phyloP scores from a whole-genome alignment of 2,113 vertebrate species.

The Brachypodius melanocephalos region DNA sequence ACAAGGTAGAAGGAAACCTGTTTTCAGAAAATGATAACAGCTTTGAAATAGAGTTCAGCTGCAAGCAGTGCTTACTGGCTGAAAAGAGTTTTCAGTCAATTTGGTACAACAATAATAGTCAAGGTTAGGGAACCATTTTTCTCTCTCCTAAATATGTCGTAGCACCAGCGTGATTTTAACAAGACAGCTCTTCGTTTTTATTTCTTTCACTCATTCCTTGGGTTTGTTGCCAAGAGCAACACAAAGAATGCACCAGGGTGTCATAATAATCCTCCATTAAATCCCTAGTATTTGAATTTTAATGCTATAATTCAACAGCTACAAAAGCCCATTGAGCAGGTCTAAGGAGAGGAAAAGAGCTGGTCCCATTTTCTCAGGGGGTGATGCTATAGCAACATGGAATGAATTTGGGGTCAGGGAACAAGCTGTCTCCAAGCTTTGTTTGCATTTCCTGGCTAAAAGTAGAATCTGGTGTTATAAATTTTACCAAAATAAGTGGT shows the following conservation, averaged over 20 bases:
- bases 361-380: constrained; percentile 78
- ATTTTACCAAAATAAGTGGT: constrained; percentile 72
- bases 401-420: constrained; percentile 82
- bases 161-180: constrained; percentile 43
- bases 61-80: not conserved
- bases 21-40: constrained; percentile 37
- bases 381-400: constrained; percentile 84
- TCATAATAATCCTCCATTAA: constrained; percentile 87
- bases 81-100: constrained; percentile 6
- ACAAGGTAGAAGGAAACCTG: constrained; percentile 25
- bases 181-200: constrained; percentile 50
- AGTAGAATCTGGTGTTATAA: constrained; percentile 73
- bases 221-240: constrained; percentile 75
- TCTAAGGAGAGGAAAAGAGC: constrained; percentile 74
- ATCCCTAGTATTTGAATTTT: constrained; percentile 83
- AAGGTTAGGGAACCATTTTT: constrained; percentile 44
- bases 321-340: constrained; percentile 82
- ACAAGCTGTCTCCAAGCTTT: constrained; percentile 78
- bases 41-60: constrained; percentile 31
- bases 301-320: constrained; percentile 84
- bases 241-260: constrained; percentile 75
- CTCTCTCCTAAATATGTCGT: constrained; percentile 24
- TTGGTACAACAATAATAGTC: not conserved
- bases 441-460: constrained; percentile 79
- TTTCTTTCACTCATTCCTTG: constrained; percentile 66